phyloP scores from a whole-genome alignment of 1,140 invertebrate species.

The Drosophila equinoxialis region DNA sequence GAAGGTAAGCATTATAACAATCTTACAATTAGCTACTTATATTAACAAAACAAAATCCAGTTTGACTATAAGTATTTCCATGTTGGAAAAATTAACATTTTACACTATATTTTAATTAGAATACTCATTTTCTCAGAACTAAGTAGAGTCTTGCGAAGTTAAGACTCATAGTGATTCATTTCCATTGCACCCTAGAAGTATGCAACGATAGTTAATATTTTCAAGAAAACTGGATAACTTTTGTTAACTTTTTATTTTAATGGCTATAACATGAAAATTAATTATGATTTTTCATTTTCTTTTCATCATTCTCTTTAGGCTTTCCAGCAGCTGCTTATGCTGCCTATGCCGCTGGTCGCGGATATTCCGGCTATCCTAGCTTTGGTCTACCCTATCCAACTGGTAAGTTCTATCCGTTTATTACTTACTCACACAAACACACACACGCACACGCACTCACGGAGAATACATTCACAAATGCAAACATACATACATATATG shows the following conservation, averaged over 20 bases:
- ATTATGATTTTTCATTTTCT: too few relatives aligned
- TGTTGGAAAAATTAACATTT: too few relatives aligned
- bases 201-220: neutral
- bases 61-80: too few relatives aligned
- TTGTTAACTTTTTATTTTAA: too few relatives aligned
- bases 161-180: too few relatives aligned
- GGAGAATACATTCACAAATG: constrained; percentile 20
- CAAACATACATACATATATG: constrained; percentile 20
- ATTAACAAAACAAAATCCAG: too few relatives aligned
- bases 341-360: constrained; percentile 95
- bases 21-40: too few relatives aligned
- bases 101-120: too few relatives aligned
- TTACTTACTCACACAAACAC: constrained; percentile 15
- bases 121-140: too few relatives aligned
- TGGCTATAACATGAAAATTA: neutral
- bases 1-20: constrained; percentile 89
- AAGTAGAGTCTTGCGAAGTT: too few relatives aligned
- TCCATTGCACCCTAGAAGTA: too few relatives aligned
- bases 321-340: constrained; percentile 96
- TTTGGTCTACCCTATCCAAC: constrained; percentile 97
- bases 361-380: constrained; percentile 97
- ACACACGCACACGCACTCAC: constrained; percentile 11
- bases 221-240: too few relatives aligned
- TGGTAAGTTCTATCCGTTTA: constrained; percentile 88
- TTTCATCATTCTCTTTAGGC: constrained; percentile 85